Evolutionary conservation across 2,113 vertebrate genomes (phyloP), one percentile per base, ranked within the genome.

Genomic region (Mesembrinibis cayennensis): DNA sequence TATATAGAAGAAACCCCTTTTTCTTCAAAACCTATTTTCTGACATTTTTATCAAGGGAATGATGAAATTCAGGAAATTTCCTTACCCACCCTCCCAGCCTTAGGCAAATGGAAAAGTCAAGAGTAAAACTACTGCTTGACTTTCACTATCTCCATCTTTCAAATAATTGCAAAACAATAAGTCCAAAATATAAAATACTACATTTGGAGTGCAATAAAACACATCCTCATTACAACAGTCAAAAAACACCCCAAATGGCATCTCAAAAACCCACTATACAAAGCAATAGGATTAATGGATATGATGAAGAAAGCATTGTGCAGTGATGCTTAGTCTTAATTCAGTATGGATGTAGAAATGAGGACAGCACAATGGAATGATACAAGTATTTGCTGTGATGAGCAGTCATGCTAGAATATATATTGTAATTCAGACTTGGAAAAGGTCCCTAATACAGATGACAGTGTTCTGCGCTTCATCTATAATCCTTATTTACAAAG

Each of bases 401-500:
- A 94, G 85, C 21, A 79, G 70, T 73, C 98, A 98, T 98, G 98
- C 98, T 84, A 58, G 94, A 93, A 87, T 79, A 70, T 50, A 52
- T 29, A 50, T 2, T 66, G 82, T 17, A 85, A 50, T 36, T 71
- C 86, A 82, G 85, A 70, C 30, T 72, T 50, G 44, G 69, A 82
- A 92, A 74, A 83, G 59, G 61, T 58, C 56, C 65, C 82, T 80
- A 71, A 82, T 12, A 87, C 34, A 87, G 76, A 83, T 7, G 50
- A 42, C 45, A 80, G 55, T 47, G 84, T 84, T 59, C 59, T 90
- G 59, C 78, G 90, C 97, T 98, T 97, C 98, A 98, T 97, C 97
- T 95, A 96, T 94, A 97, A 97, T 86, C 97, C 94, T 97, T 97
- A 95, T 91, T 97, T 96, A 94, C 63, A 73, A 67, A 10, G 58